A percentile compares a stretch with the other conserved stretches of the same genome.
Conservation (phyloP, 2,797 vertebrate species). For the Thalassophryne amazonica region DNA sequence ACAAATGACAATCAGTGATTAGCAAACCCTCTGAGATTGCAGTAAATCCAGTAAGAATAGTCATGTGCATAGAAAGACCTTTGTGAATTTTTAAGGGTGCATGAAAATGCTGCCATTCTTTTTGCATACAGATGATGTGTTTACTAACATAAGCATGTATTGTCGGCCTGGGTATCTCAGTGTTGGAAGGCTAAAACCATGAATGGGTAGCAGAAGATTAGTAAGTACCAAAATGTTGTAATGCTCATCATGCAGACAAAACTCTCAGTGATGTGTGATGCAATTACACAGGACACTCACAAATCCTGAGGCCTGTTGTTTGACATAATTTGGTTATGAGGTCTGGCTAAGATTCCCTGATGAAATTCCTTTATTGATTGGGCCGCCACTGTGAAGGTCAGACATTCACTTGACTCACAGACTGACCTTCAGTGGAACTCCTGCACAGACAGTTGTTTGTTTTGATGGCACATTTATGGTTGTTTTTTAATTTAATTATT, state of each 20-base stretch:
- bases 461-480: conserved; percentile 34
- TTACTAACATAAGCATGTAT: background rate
- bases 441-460: conserved; percentile 25
- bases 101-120: background rate
- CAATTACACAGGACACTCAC: conserved; percentile 31
- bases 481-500: too few species aligned
- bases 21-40: conserved; percentile 16
- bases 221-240: background rate
- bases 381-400: conserved; percentile 58
- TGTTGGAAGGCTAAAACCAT: background rate
- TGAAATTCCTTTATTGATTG: conserved; percentile 70
- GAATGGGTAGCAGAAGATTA: conserved; percentile 9
- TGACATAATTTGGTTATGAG: conserved; percentile 57
- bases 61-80: background rate
- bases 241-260: conserved; percentile 17
- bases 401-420: conserved; percentile 41
- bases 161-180: background rate
- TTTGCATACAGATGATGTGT: background rate
- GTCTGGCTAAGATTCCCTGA: conserved; percentile 46
- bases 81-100: background rate
- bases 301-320: conserved; percentile 25
- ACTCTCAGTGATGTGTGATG: conserved; percentile 21
- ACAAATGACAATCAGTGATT: conserved; percentile 19
- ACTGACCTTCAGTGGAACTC: conserved; percentile 60
- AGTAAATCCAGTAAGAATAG: background rate